A percentile compares a stretch with the other conserved stretches of the same genome.
Evolutionary conservation across 2,113 vertebrate species (phyloP).

Genomic region (Podarcis raffonei): DNA sequence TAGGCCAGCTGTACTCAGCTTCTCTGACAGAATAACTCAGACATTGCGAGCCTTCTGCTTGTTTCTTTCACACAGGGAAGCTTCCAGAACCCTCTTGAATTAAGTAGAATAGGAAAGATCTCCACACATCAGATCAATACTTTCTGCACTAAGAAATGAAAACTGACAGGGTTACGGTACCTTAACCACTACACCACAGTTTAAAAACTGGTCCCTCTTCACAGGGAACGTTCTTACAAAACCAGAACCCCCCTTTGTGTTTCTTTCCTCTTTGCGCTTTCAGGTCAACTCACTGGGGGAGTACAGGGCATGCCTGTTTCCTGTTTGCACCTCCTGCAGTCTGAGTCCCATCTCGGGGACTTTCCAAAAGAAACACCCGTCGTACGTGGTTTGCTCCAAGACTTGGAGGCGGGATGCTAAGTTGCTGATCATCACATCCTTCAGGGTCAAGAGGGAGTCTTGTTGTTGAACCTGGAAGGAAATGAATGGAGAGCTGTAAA

Average conservation of each 20-base stretch:
- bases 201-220: too few species aligned
- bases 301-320: not conserved
- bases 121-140: too few species aligned
- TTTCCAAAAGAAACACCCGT: slow-evolving; percentile 28
- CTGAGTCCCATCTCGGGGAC: not conserved
- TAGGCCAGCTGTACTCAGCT: too few species aligned
- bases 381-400: slow-evolving; percentile 18
- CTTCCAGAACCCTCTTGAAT: too few species aligned
- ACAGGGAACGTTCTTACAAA: not conserved
- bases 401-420: slow-evolving; percentile 5
- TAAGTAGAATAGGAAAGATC: too few species aligned
- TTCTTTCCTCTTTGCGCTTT: not conserved
- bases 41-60: too few species aligned
- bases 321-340: not conserved
- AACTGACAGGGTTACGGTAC: too few species aligned
- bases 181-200: too few species aligned
- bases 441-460: slow-evolving; percentile 12
- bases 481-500: not conserved
- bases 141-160: too few species aligned
- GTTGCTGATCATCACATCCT: slow-evolving; percentile 38
- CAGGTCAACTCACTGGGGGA: slow-evolving; percentile 19
- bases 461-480: slow-evolving; percentile 14
- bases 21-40: too few species aligned
- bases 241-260: too few species aligned
- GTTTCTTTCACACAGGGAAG: too few species aligned